A percentile compares a stretch with the other conserved stretches of the same genome.
phyloP scores from a whole-genome alignment of 2,113 vertebrate species.

The Zosterops japonicus region DNA sequence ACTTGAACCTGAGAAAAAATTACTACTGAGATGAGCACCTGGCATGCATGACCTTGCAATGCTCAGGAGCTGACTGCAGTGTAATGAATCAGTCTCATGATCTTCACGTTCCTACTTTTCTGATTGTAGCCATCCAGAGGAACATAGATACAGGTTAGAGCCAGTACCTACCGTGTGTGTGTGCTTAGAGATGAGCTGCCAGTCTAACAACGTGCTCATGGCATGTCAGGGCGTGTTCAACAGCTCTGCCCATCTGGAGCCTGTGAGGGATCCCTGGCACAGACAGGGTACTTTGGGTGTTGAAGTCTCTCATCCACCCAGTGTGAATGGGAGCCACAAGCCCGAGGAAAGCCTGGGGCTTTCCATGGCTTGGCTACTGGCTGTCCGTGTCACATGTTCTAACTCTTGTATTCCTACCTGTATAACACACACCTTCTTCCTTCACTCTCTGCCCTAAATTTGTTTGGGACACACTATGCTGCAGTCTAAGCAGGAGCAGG shows the following conservation, averaged over 20 bases:
- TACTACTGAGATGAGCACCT: not conserved
- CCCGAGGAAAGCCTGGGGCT: not conserved
- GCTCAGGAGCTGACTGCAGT: slow-evolving; percentile 36
- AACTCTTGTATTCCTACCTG: not conserved
- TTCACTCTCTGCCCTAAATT: not conserved
- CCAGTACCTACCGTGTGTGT: slow-evolving; percentile 37
- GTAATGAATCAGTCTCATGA: slow-evolving; percentile 40
- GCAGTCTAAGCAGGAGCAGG: not conserved
- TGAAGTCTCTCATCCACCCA: not conserved
- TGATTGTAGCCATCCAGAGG: slow-evolving; percentile 71
- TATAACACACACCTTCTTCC: not conserved
- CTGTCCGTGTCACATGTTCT: not conserved
- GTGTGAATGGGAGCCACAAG: not conserved
- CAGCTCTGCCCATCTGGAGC: not conserved
- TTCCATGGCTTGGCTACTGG: not conserved
- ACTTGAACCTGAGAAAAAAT: too few relatives aligned
- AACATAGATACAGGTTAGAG: slow-evolving; percentile 72
- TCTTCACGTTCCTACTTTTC: slow-evolving; percentile 63
- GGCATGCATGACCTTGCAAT: slow-evolving; percentile 41
- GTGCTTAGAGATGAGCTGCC: slow-evolving; percentile 59
- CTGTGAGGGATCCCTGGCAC: not conserved
- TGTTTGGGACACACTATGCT: not conserved
- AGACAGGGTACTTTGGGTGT: not conserved
- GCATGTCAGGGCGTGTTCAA: slow-evolving; percentile 27
- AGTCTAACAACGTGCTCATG: slow-evolving; percentile 8